phyloP scores from a whole-genome alignment of 1,140 invertebrate species.

The Drosophila ercepeae region DNA sequence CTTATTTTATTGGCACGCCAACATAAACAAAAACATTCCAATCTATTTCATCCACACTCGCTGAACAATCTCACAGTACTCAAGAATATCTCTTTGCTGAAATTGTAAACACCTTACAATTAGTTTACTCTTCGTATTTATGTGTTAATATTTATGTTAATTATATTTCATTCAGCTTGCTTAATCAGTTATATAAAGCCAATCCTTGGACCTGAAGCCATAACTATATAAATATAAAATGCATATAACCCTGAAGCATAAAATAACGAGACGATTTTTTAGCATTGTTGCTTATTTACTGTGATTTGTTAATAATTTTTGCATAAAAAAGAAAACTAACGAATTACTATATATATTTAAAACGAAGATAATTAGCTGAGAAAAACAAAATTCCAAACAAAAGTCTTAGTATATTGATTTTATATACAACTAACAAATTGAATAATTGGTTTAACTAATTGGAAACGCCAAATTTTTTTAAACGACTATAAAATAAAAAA shows the following conservation, averaged over 20 bases:
- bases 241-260: constrained; percentile 15
- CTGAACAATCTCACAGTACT: constrained; percentile 27
- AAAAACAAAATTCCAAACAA: constrained; percentile 37
- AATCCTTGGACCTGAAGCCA: constrained; percentile 15
- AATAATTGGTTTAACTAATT: constrained; percentile 47
- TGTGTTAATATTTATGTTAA: constrained; percentile 21
- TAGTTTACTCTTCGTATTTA: background rate
- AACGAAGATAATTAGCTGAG: constrained; percentile 50
- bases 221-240: constrained; percentile 35
- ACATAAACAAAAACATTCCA: constrained; percentile 53
- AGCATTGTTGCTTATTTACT: constrained; percentile 78
- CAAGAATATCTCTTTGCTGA: constrained; percentile 21
- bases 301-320: constrained; percentile 77
- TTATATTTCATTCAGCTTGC: constrained; percentile 6
- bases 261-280: constrained; percentile 45
- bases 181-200: constrained; percentile 15
- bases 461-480: constrained; percentile 74
- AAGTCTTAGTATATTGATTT: constrained; percentile 27
- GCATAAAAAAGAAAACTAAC: constrained; percentile 56
- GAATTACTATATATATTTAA: constrained; percentile 30
- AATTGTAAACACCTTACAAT: background rate
- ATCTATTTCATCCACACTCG: constrained; percentile 25
- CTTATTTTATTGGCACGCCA: constrained; percentile 25
- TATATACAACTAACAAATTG: constrained; percentile 27
- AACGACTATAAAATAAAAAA: constrained; percentile 39